Conservation (phyloP, 1,140 invertebrate species). For the Hermetia illucens region DNA sequence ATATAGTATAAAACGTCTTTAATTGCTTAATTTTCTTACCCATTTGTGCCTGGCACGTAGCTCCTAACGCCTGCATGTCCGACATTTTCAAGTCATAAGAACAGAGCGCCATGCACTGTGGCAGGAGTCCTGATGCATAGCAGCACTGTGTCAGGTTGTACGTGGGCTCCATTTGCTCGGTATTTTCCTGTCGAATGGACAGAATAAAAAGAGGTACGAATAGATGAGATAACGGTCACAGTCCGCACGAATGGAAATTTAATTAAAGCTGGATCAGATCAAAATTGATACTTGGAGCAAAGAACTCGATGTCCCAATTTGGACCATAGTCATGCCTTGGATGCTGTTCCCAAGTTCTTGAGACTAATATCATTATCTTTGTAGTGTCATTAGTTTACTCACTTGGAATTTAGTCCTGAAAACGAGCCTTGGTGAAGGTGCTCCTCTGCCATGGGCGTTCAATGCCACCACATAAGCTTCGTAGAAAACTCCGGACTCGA, state of each 20-base stretch:
- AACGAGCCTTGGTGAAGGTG: constrained; percentile 54
- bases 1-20: too few species aligned
- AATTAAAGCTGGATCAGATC: too few species aligned
- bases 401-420: constrained; percentile 55
- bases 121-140: constrained; percentile 47
- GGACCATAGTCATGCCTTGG: too few species aligned
- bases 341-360: too few species aligned
- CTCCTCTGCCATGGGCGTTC: constrained; percentile 62
- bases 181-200: constrained; percentile 4
- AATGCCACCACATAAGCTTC: constrained; percentile 70
- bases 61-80: constrained; percentile 48
- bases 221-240: too few species aligned
- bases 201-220: too few species aligned
- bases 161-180: constrained; percentile 10
- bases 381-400: constrained; percentile 13
- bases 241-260: too few species aligned
- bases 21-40: constrained; percentile 16
- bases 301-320: too few species aligned
- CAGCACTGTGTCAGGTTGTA: constrained; percentile 73
- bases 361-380: too few species aligned
- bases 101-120: constrained; percentile 64
- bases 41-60: constrained; percentile 28
- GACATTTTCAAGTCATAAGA: constrained; percentile 67
- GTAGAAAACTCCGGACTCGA: constrained; percentile 57
- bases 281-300: too few species aligned